Percentiles rank a stretch among this genome's conserved stretches.
These are phyloP conservation scores for Pantala flavescens DNA, from an alignment of 1,140 invertebrate species.

Conservation along the genomic window DNA sequence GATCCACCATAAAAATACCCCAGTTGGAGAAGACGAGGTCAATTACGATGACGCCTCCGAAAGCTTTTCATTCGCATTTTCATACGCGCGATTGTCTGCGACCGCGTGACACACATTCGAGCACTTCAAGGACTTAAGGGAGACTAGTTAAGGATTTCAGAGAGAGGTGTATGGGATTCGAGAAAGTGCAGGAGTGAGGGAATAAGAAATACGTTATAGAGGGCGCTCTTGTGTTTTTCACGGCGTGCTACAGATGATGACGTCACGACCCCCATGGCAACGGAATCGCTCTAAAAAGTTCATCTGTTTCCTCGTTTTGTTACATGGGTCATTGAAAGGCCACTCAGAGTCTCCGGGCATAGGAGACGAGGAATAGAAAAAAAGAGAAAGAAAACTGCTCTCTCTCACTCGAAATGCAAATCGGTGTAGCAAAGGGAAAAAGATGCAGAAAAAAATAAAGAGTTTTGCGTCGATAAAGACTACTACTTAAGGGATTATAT, in stretches of 20 bases:
- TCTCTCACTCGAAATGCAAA: not conserved
- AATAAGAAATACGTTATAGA: not conserved
- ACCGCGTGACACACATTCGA: too few relatives aligned
- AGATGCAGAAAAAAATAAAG: not conserved
- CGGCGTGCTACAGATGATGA: not conserved
- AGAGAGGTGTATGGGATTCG: not conserved
- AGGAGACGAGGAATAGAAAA: not conserved
- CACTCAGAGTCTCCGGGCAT: slow-evolving; percentile 1
- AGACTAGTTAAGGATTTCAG: not conserved
- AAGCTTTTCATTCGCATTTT: too few relatives aligned
- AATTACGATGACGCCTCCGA: too few relatives aligned
- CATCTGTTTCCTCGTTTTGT: not conserved
- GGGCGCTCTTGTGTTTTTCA: not conserved
- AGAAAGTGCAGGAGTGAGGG: not conserved
- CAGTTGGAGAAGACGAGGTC: too few relatives aligned
- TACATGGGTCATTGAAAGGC: slow-evolving; percentile 1
- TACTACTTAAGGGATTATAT: not conserved
- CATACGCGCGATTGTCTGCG: too few relatives aligned
- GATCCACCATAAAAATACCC: too few relatives aligned
- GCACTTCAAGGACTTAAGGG: too few relatives aligned
- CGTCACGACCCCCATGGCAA: not conserved
- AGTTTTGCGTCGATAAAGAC: not conserved
- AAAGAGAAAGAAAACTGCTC: not conserved
- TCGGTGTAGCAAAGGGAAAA: not conserved
- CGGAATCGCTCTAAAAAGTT: not conserved